These are phyloP conservation scores for Chaetodon trifasciatus DNA, from an alignment of 2,797 vertebrate genomes.

Conservation along the genomic window DNA sequence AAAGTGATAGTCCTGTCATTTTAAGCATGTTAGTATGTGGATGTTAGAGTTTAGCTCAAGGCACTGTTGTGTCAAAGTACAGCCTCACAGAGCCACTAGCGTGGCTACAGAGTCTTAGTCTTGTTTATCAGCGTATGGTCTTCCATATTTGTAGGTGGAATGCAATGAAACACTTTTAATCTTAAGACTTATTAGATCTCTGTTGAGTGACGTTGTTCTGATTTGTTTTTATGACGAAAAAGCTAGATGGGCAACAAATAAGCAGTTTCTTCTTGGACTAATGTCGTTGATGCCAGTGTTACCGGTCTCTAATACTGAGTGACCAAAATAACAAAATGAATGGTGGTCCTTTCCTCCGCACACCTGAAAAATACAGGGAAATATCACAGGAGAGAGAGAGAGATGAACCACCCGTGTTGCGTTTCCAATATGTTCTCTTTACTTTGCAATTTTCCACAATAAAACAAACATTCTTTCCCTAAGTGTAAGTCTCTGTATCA, in stretches of 20 bases:
- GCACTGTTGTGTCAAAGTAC: neutral
- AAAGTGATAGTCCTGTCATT: neutral
- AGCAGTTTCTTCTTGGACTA: slow-evolving; percentile 10
- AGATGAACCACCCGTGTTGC: too few relatives aligned
- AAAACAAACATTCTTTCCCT: too few relatives aligned
- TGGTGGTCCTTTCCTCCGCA: too few relatives aligned
- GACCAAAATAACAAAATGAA: too few relatives aligned
- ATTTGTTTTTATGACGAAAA: slow-evolving; percentile 2
- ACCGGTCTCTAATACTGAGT: too few relatives aligned
- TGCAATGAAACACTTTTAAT: neutral
- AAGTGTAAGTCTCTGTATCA: too few relatives aligned
- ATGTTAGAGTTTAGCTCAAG: neutral
- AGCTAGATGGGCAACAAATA: neutral
- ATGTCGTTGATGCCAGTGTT: neutral
- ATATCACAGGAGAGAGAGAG: too few relatives aligned
- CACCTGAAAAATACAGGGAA: too few relatives aligned
- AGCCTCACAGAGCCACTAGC: neutral
- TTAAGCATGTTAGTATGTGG: neutral
- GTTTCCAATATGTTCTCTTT: too few relatives aligned
- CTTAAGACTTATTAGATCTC: slow-evolving; percentile 2
- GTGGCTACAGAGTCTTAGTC: neutral
- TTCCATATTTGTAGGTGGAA: neutral
- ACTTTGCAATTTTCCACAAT: too few relatives aligned
- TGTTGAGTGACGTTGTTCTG: neutral
- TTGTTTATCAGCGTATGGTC: neutral